Base-by-base conservation (phyloP, 1,140 invertebrate genomes). In the Diorhabda elongata region DNA sequence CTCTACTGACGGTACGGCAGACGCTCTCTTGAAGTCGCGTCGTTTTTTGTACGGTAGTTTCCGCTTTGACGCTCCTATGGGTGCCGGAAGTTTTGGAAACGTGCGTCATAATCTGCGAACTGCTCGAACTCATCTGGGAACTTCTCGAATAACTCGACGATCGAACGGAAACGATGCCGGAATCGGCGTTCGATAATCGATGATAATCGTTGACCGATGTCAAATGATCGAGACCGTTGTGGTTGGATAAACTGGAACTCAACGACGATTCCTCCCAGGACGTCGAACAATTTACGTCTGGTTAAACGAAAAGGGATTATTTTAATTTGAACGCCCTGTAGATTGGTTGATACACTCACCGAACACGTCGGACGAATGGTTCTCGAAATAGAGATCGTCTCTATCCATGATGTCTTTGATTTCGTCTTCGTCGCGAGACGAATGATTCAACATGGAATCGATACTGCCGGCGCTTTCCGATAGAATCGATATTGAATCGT, bases 371-470 rank as follows among this genome's bases (percentile, higher is more conserved):
- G 79, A 77, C 44, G 76, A 69, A 70, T 79, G 79, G 68, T 76
- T 79, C 45, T 81, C 79, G 58, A 80, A 73, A 8, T 68, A 61
- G 5, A 71, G 72, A 52, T 79, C 78, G 60, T 81, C 82, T 43
- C 80, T 78, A 76, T 88, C 88, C 81, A 88, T 86, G 64, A 88
- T 84, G 71, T 80, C 88, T 73, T 84, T 83, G 52, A 89, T 85
- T 81, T 90, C 88, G 57, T 82, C 81, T 62, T 90, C 89, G 75
- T 93, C 91, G 72, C 92, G 90, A 61, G 90, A 87, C 4, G 91
- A 92, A 69, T 91, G 89, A 82, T 93, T 94, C 63, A 93, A 79
- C 75, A 92, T 91, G 0, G 92, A 94, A 81, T 95, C 93, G 70
- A 93, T 81, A 69, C 92, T 93, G 52, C 92, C 92, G 71, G 90